Conservation (phyloP, 2,888 invertebrate genomes). For the Macrosoma leucophasiata region DNA sequence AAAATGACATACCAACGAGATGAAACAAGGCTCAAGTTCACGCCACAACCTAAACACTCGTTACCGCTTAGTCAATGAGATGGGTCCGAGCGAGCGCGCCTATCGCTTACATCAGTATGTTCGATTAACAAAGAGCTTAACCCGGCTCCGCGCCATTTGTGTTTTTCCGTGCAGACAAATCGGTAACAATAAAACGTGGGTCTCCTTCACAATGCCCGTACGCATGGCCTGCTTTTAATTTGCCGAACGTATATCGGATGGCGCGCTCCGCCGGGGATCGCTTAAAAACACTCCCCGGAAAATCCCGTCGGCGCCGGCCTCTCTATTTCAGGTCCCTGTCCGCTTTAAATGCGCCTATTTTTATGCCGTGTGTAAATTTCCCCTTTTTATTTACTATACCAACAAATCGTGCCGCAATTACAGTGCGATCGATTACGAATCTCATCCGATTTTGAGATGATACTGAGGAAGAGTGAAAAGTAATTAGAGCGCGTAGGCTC, state of each 20-base stretch:
- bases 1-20: background rate
- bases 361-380: slow-evolving; percentile 39
- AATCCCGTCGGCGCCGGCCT: slow-evolving; percentile 39
- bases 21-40: too few relatives aligned
- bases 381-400: slow-evolving; percentile 35
- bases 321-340: slow-evolving; percentile 35
- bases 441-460: slow-evolving; percentile 54
- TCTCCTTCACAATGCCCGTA: slow-evolving; percentile 58
- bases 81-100: slow-evolving; percentile 28
- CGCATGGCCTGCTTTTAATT: slow-evolving; percentile 73
- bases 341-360: slow-evolving; percentile 44
- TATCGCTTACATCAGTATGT: slow-evolving; percentile 48
- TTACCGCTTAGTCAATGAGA: slow-evolving; percentile 24
- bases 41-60: slow-evolving; percentile 25
- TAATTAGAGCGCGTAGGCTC: slow-evolving; percentile 62
- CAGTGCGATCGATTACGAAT: slow-evolving; percentile 52
- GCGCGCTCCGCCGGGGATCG: slow-evolving; percentile 43
- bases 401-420: slow-evolving; percentile 43
- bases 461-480: slow-evolving; percentile 53
- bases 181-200: slow-evolving; percentile 67
- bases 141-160: slow-evolving; percentile 62
- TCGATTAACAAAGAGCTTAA: slow-evolving; percentile 66
- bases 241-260: slow-evolving; percentile 61
- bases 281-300: slow-evolving; percentile 65
- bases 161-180: slow-evolving; percentile 67